Percentiles rank a stretch among this genome's conserved stretches.
phyloP scores from a whole-genome alignment of 2,888 invertebrate species.

The Apotomis capreana region DNA sequence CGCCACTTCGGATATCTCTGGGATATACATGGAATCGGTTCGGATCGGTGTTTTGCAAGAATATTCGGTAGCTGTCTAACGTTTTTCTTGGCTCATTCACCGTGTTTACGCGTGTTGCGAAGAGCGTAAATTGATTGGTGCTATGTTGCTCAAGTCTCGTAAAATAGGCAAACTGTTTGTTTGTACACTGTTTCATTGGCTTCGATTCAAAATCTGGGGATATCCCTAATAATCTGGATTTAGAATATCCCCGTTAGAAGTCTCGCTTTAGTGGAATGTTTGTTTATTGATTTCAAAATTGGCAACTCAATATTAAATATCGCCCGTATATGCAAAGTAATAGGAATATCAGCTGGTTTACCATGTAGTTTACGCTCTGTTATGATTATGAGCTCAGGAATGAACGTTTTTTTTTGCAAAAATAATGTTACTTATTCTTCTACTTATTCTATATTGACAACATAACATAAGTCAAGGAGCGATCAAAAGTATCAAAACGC shows the following conservation, averaged over 20 bases:
- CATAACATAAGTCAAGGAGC: too few species aligned
- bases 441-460: too few species aligned
- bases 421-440: not conserved
- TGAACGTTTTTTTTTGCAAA: too few species aligned
- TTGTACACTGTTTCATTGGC: slow-evolving; percentile 31
- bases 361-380: too few species aligned
- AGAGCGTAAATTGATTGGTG: slow-evolving; percentile 53
- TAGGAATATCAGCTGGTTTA: too few species aligned
- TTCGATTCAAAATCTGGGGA: slow-evolving; percentile 10
- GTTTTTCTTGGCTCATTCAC: slow-evolving; percentile 58
- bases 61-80: slow-evolving; percentile 48
- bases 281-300: not conserved
- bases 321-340: too few species aligned
- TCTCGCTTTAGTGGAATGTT: not conserved
- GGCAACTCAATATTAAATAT: too few species aligned
- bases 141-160: slow-evolving; percentile 49
- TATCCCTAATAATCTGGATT: slow-evolving; percentile 12
- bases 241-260: not conserved
- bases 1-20: too few species aligned
- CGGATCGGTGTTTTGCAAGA: slow-evolving; percentile 37
- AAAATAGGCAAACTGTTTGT: slow-evolving; percentile 47
- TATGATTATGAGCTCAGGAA: too few species aligned
- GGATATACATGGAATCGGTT: too few species aligned
- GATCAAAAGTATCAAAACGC: too few species aligned
- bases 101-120: slow-evolving; percentile 50